phyloP scores from a whole-genome alignment of 2,797 vertebrate species.

The Coracias cyanogaster region DNA sequence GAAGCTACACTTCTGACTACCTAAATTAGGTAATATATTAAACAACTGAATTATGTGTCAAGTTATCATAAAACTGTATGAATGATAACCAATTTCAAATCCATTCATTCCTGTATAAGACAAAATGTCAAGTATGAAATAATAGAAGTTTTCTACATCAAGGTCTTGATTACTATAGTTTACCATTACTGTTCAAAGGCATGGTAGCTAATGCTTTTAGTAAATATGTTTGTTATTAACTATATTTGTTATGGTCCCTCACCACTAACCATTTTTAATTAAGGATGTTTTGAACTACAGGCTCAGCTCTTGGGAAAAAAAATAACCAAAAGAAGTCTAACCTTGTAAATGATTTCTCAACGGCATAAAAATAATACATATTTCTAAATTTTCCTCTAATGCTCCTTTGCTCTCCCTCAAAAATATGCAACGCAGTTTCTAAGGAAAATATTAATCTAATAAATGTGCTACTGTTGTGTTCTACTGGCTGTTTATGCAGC shows the following conservation, averaged over 20 bases:
- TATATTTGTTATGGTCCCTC: slow-evolving; percentile 27
- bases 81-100: slow-evolving; percentile 38
- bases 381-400: not conserved
- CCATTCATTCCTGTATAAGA: slow-evolving; percentile 48
- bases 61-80: slow-evolving; percentile 21
- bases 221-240: not conserved
- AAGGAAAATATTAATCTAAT: not conserved
- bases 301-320: not conserved
- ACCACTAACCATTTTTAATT: not conserved
- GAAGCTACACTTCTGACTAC: slow-evolving; percentile 6
- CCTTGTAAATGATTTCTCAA: not conserved
- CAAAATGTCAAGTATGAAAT: slow-evolving; percentile 54
- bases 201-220: slow-evolving; percentile 22
- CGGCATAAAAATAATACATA: not conserved
- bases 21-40: slow-evolving; percentile 46
- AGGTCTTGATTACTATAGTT: slow-evolving; percentile 50
- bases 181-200: slow-evolving; percentile 38
- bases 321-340: not conserved
- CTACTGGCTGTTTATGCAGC: not conserved
- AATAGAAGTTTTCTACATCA: slow-evolving; percentile 40
- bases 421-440: not conserved
- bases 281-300: slow-evolving; percentile 11
- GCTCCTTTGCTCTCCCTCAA: not conserved
- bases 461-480: not conserved
- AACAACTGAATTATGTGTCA: slow-evolving; percentile 36